Evolutionary conservation across 2,113 vertebrate genomes (phyloP).

Genomic region (Aegypius monachus): DNA sequence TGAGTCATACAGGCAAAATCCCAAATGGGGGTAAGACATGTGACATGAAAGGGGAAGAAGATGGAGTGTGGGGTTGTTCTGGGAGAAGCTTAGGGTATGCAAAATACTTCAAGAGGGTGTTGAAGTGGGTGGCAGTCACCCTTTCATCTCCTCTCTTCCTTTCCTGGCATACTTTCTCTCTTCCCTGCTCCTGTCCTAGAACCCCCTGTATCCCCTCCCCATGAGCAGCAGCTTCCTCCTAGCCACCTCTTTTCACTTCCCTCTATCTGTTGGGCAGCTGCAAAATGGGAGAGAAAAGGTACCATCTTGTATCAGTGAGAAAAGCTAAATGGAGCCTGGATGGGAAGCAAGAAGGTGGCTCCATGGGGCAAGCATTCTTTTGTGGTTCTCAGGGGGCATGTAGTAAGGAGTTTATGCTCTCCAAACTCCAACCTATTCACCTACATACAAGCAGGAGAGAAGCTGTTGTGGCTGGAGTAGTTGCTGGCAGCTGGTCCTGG

Average conservation of each 20-base stretch:
- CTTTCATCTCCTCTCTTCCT: neutral
- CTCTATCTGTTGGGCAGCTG: neutral
- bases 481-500: neutral
- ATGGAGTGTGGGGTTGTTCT: neutral
- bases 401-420: neutral
- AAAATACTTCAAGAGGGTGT: neutral
- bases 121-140: neutral
- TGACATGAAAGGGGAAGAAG: neutral
- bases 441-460: neutral
- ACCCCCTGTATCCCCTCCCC: neutral
- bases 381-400: neutral
- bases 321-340: neutral
- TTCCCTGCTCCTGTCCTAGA: neutral
- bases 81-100: neutral
- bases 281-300: neutral
- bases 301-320: neutral
- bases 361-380: neutral
- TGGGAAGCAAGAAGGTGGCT: neutral
- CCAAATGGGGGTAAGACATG: neutral
- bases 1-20: neutral
- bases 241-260: neutral
- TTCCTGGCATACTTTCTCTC: neutral
- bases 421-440: neutral
- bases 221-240: neutral
- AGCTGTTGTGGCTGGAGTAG: neutral